Conservation (phyloP, 2,113 vertebrate genomes). For the Aplodontia rufa region DNA sequence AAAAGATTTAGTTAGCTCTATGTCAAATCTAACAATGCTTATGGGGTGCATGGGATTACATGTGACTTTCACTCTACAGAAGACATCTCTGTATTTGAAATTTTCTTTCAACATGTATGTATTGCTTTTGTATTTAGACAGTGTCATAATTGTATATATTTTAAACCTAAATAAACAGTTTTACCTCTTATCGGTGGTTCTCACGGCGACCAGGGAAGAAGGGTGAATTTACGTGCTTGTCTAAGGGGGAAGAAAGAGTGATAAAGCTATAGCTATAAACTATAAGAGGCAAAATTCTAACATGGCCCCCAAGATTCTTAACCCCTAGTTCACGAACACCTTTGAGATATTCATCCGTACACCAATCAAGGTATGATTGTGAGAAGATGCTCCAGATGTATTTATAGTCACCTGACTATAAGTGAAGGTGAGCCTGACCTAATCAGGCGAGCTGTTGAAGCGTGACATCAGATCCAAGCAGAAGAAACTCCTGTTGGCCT, state of each 20-base stretch:
- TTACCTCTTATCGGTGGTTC: background rate
- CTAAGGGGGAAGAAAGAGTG: background rate
- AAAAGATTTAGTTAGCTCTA: background rate
- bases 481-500: background rate
- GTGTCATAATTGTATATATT: background rate
- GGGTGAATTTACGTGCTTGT: background rate
- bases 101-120: background rate
- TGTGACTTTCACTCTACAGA: background rate
- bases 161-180: conserved; percentile 23
- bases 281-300: background rate
- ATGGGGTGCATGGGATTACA: background rate
- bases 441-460: background rate
- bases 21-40: background rate
- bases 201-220: background rate
- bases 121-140: background rate
- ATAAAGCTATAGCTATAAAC: background rate
- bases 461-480: background rate
- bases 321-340: background rate
- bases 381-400: background rate
- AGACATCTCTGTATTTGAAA: background rate
- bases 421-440: background rate
- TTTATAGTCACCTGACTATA: background rate
- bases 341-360: background rate
- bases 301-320: background rate
- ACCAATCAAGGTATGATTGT: background rate